Evolutionary conservation across 92 coral and sea anemone genomes (phyloP).

Genomic region (Phenganax subtilis): DNA sequence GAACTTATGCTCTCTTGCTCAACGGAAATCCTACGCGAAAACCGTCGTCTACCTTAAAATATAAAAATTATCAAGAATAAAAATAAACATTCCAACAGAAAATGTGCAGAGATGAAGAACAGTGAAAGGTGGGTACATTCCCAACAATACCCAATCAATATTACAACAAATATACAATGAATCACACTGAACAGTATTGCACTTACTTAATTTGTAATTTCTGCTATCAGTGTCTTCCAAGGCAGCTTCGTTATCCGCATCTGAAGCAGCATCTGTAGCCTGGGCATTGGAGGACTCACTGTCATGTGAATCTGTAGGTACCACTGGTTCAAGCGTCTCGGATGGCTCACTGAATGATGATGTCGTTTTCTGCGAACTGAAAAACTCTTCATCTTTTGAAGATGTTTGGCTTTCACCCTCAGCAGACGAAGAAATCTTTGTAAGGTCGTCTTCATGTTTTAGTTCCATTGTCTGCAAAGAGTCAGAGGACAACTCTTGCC

Average conservation of each 20-base stretch:
- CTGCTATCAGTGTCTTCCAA: constrained; percentile 16
- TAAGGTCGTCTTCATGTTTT: neutral
- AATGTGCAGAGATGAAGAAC: neutral
- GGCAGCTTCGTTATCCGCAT: constrained; percentile 14
- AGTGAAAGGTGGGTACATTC: too few relatives aligned
- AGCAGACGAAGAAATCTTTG: neutral
- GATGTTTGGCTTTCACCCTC: neutral
- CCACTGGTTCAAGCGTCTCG: neutral
- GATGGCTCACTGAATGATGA: neutral
- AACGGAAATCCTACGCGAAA: neutral
- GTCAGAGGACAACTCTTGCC: neutral
- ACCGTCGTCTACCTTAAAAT: neutral
- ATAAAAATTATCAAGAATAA: neutral
- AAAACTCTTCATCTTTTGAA: neutral
- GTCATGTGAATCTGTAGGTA: constrained; percentile 1
- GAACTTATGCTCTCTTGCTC: constrained; percentile 24
- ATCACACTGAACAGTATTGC: too few relatives aligned
- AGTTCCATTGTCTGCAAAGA: neutral
- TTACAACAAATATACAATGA: too few relatives aligned
- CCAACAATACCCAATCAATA: too few relatives aligned
- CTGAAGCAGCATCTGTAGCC: neutral
- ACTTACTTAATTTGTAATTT: neutral
- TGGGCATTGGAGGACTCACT: constrained; percentile 2
- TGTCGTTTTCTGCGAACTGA: neutral
- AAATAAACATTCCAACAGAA: neutral